phyloP scores from a whole-genome alignment of 2,888 invertebrate species.

The Podotricha telesiphe region DNA sequence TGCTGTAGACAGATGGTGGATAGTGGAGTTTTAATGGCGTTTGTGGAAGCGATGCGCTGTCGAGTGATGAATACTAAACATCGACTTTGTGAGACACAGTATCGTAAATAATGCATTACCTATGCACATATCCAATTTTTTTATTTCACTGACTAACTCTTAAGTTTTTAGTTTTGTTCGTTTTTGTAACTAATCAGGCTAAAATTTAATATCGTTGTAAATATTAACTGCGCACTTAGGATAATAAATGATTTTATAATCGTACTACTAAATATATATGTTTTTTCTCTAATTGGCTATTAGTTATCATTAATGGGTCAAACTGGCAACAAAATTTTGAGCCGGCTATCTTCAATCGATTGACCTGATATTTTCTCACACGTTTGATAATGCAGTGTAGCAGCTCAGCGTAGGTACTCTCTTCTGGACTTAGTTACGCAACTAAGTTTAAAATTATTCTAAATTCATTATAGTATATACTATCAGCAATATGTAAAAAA shows the following conservation, averaged over 20 bases:
- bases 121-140: background rate
- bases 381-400: background rate
- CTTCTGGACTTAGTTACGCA: no score
- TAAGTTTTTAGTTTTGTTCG: background rate
- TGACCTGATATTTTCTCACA: background rate
- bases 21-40: slow-evolving; percentile 14
- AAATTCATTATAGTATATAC: no score
- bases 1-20: background rate
- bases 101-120: slow-evolving; percentile 2
- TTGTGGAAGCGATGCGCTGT: slow-evolving; percentile 28
- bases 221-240: no score
- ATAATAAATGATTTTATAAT: no score
- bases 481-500: no score
- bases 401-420: no score
- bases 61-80: slow-evolving; percentile 26
- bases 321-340: background rate
- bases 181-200: background rate
- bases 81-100: slow-evolving; percentile 1
- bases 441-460: no score
- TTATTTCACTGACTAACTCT: background rate
- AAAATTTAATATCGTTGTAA: no score
- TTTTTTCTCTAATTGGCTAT: background rate
- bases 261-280: no score
- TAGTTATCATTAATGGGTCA: background rate
- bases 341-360: background rate